Evolutionary conservation across 2,113 vertebrate species (phyloP).

Genomic region (Verasper variegatus): DNA sequence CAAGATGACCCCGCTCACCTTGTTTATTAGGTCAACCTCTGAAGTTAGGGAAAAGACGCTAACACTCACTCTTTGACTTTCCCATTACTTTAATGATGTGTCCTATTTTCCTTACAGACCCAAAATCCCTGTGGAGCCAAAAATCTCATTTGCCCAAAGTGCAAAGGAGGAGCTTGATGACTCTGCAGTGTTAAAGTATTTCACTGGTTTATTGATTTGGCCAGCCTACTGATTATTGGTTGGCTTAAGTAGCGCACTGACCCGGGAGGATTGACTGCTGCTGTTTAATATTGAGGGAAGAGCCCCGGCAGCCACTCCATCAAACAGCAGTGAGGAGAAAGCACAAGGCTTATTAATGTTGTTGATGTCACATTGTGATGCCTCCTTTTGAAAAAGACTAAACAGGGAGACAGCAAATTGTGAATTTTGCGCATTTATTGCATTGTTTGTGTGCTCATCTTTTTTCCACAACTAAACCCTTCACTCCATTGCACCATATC

Average conservation of each 20-base stretch:
- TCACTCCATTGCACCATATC: not conserved
- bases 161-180: conserved; percentile 50
- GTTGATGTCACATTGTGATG: conserved; percentile 8
- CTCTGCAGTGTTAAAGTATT: conserved; percentile 63
- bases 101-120: conserved; percentile 47
- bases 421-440: too few species aligned
- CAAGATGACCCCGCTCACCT: not conserved
- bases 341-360: not conserved
- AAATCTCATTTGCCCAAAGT: conserved; percentile 48
- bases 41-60: conserved; percentile 12
- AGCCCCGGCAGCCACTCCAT: conserved; percentile 19
- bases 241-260: conserved; percentile 46
- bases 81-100: conserved; percentile 41
- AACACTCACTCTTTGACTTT: conserved; percentile 44
- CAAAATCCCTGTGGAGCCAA: conserved; percentile 46
- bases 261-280: conserved; percentile 36
- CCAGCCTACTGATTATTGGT: conserved; percentile 47
- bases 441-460: not conserved
- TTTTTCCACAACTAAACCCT: not conserved
- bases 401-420: too few species aligned
- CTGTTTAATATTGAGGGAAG: conserved; percentile 34
- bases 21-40: conserved; percentile 3
- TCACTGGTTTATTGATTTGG: conserved; percentile 70
- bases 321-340: conserved; percentile 21
- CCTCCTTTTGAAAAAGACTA: conserved; percentile 1